Percentiles rank a stretch among this genome's conserved stretches.
Evolutionary conservation across 1,140 invertebrate genomes (phyloP).

Genomic region (Antheraea pernyi): DNA sequence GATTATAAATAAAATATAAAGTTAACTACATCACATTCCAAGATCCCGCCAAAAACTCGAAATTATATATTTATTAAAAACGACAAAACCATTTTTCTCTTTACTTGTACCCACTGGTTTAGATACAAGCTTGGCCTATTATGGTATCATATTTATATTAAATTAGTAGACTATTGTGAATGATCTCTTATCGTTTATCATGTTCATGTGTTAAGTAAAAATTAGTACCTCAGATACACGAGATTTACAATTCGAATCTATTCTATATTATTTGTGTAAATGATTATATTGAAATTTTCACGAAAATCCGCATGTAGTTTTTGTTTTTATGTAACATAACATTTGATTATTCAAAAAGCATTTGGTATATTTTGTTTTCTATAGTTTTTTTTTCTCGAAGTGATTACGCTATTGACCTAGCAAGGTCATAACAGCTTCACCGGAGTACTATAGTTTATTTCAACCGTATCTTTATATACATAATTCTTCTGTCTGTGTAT

Average conservation of each 20-base stretch:
- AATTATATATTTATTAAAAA: neutral
- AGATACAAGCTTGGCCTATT: neutral
- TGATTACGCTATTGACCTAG: neutral
- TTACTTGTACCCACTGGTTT: conserved; percentile 4
- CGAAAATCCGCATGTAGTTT: neutral
- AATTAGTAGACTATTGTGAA: conserved; percentile 46
- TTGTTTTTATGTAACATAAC: neutral
- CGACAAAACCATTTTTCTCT: neutral
- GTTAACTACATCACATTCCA: too few relatives aligned
- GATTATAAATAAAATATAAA: too few relatives aligned
- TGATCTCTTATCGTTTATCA: conserved; percentile 34
- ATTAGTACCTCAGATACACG: conserved; percentile 29
- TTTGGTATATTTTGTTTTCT: too few relatives aligned
- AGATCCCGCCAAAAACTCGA: too few relatives aligned
- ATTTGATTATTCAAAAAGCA: too few relatives aligned
- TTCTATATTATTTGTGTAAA: conserved; percentile 15
- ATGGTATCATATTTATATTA: conserved; percentile 24
- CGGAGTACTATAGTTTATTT: too few relatives aligned
- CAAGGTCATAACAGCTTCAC: too few relatives aligned
- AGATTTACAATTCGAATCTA: conserved; percentile 12
- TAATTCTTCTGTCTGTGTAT: too few relatives aligned
- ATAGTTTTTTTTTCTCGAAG: too few relatives aligned
- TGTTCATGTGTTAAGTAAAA: conserved; percentile 22
- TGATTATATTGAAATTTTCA: neutral
- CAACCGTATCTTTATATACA: too few relatives aligned